Evolutionary conservation across 2,797 vertebrate genomes (phyloP), one percentile per base, ranked within the genome.

Genomic region (Onychomys leucogaster): DNA sequence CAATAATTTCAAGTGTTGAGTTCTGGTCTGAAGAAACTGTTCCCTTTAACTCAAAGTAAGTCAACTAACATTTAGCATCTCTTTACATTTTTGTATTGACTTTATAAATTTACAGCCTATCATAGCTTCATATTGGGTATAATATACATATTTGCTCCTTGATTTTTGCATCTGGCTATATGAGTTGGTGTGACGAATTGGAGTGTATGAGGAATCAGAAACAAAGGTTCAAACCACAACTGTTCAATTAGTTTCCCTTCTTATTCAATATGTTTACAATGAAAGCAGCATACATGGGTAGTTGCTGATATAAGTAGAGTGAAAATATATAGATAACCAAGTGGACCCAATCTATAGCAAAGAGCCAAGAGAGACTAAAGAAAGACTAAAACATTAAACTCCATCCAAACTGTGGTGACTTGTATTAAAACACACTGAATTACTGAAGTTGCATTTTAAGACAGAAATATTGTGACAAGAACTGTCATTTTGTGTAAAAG

Each of bases 11-110:
- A n/a, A 69, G 14, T 0, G 5, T 6, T n/a, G 16, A 69, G 67
- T n/a, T n/a, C 67, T 2, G 1, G 32, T 17, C 34, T n/a, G n/a
- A 69, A n/a, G 32, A n/a, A 69, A 17, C 5, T n/a, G 0, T n/a
- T 17, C 6, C 67, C 14, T 69, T 69, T 34, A 69, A n/a, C 32
- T 69, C 67, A n/a, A 69, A 69, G 32, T 8, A 69, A 69, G 16
- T 69, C 6, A 6, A n/a, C 65, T 34, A 11, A 52, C 52, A 55
- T 3, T 69, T n/a, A 69, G 32, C 6, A 69, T 69, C 34, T 69
- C 16, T 69, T 69, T n/a, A n/a, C 14, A 17, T 69, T n/a, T 69
- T 69, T 10, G 12, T 73, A 41, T 41, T 73, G 71, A 73, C 23
- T 73, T 41, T 73, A 41, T 41, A 73, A 25, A 73, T 73, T 73